phyloP scores from a whole-genome alignment of 2,888 invertebrate species.

The Hemaris fuciformis region DNA sequence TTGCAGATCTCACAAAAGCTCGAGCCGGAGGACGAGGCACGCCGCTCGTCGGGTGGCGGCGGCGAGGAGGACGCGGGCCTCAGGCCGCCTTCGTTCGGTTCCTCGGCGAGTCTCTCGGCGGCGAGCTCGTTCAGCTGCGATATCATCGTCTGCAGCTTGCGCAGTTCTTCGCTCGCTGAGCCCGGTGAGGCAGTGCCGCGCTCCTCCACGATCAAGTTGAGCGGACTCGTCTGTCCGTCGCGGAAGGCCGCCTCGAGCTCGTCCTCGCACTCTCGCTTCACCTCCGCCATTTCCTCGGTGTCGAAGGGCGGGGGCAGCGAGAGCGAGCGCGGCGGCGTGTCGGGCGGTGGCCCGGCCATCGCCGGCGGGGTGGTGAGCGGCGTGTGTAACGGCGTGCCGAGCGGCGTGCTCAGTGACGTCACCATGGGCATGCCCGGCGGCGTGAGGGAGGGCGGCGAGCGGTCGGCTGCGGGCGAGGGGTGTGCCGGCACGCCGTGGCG shows the following conservation, averaged over 20 bases:
- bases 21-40: slow-evolving; percentile 84
- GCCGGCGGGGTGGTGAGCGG: slow-evolving; percentile 82
- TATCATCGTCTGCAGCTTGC: slow-evolving; percentile 95
- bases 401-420: slow-evolving; percentile 40
- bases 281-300: slow-evolving; percentile 63
- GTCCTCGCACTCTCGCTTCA: slow-evolving; percentile 78
- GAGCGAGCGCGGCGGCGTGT: slow-evolving; percentile 73
- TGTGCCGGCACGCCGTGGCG: slow-evolving; percentile 89
- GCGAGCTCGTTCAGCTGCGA: slow-evolving; percentile 92
- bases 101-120: slow-evolving; percentile 73
- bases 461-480: slow-evolving; percentile 56
- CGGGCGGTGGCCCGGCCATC: slow-evolving; percentile 88
- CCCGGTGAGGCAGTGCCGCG: slow-evolving; percentile 81
- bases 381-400: slow-evolving; percentile 83
- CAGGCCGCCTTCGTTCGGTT: slow-evolving; percentile 50
- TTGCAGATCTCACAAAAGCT: slow-evolving; percentile 99
- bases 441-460: slow-evolving; percentile 78
- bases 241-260: slow-evolving; percentile 68
- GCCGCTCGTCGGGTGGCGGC: slow-evolving; percentile 71
- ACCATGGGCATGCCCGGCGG: slow-evolving; percentile 41
- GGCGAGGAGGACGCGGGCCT: slow-evolving; percentile 65
- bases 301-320: slow-evolving; percentile 63
- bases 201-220: slow-evolving; percentile 88
- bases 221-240: slow-evolving; percentile 87
- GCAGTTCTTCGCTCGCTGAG: slow-evolving; percentile 91